Evolutionary conservation across 1,140 invertebrate species (phyloP).

Genomic region (Eciton burchellii): DNA sequence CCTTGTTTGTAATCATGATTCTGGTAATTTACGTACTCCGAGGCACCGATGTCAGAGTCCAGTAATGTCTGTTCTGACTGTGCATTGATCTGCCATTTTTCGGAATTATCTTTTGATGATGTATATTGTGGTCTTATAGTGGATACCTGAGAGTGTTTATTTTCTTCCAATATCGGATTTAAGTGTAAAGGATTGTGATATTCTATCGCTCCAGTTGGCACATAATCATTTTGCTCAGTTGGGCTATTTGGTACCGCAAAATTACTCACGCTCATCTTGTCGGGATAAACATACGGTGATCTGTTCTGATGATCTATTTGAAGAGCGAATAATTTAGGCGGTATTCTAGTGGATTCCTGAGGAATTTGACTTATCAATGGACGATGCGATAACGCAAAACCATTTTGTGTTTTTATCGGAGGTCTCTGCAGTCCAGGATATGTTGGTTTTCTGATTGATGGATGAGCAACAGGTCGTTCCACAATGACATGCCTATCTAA

Average conservation of each 20-base stretch:
- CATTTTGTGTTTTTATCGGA: slow-evolving; percentile 71
- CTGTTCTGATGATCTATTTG: slow-evolving; percentile 67
- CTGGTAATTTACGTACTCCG: slow-evolving; percentile 78
- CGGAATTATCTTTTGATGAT: slow-evolving; percentile 61
- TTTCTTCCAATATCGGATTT: slow-evolving; percentile 63
- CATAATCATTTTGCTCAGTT: slow-evolving; percentile 62
- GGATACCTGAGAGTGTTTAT: slow-evolving; percentile 8
- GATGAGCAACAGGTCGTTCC: slow-evolving; percentile 74
- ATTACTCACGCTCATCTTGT: slow-evolving; percentile 43
- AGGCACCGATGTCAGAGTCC: slow-evolving; percentile 80
- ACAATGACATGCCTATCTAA: slow-evolving; percentile 73
- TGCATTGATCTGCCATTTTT: slow-evolving; percentile 63
- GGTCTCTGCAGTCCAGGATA: slow-evolving; percentile 68
- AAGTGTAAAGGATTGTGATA: slow-evolving; percentile 80
- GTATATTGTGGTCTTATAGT: slow-evolving; percentile 22
- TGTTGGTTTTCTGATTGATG: slow-evolving; percentile 73
- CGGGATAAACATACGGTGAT: slow-evolving; percentile 55
- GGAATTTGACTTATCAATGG: slow-evolving; percentile 46
- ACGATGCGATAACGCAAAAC: slow-evolving; percentile 54
- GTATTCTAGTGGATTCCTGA: slow-evolving; percentile 64
- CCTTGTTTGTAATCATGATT: slow-evolving; percentile 31
- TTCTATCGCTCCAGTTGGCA: slow-evolving; percentile 76
- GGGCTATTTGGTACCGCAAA: slow-evolving; percentile 34
- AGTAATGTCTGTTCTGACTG: slow-evolving; percentile 65
- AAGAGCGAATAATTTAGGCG: slow-evolving; percentile 15